Base-by-base conservation (phyloP, 2,797 vertebrate species). In the Chelon labrosus region DNA sequence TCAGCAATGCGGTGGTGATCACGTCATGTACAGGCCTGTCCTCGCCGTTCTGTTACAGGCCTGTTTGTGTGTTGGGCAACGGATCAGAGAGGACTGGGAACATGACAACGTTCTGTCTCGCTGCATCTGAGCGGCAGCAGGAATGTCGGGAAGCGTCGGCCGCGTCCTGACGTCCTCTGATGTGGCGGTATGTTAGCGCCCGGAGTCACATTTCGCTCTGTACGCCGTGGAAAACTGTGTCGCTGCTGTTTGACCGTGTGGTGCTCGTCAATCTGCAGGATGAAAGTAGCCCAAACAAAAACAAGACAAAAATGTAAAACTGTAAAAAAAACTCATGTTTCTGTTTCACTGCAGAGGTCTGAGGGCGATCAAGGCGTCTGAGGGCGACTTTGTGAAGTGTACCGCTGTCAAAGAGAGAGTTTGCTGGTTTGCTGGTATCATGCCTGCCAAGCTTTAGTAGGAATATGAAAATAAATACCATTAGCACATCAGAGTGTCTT, bases 1-100 rank as follows among this genome's bases (percentile, higher is more conserved):
- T 37, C 52, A 66, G 66, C 39, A 74, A 69, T 72, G 63, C 62
- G 75, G 51, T 14, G 7, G 38, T 38, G 50, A 58, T 65, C 79
- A 50, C 39, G 22, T 83, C 85, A 54, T 82, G 85, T 80, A 55
- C 65, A 61, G 88, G 77, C 88, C 82, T 89, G 88, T 70, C 75
- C 61, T 47, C 22, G 6, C 53, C n/a, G 46, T 16, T 19, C n/a
- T 70, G 39, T 42, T 70, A 50, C 61, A 37, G 38, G 66, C 37
- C 35, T 66, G 63, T 67, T 17, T 65, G 76, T 60, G 50, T 42
- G 42, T 55, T 25, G 50, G 73, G 47, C 25, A 35, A 12, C 51
- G 74, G 61, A 83, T 79, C 70, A 77, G 60, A 80, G 69, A 68
- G 69, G 31, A 35, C 49, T 67, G 56, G 63, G 82, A 69, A 56